Evolutionary conservation across 2,797 vertebrate genomes (phyloP).

Genomic region (Valencia hispanica): DNA sequence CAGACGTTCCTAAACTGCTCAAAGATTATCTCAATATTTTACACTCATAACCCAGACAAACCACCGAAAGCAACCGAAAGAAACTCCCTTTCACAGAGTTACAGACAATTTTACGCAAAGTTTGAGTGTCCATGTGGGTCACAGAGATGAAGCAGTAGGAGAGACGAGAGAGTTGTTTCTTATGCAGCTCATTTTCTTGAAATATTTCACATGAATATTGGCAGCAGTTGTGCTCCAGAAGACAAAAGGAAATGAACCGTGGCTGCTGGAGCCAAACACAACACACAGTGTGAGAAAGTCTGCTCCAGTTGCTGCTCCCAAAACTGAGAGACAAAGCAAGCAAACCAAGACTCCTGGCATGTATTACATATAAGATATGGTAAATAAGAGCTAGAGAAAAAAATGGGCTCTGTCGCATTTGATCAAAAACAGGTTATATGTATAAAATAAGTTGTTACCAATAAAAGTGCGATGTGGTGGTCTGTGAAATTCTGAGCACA

Average conservation of each 20-base stretch:
- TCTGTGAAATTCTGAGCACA: constrained; percentile 15
- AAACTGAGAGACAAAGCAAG: constrained; percentile 58
- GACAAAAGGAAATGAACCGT: constrained; percentile 84
- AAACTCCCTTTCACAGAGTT: constrained; percentile 22
- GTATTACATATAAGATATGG: constrained; percentile 23
- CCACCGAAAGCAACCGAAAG: neutral
- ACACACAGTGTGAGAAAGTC: constrained; percentile 86
- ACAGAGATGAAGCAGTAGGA: constrained; percentile 1
- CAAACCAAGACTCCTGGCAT: constrained; percentile 18
- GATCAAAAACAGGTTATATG: constrained; percentile 3
- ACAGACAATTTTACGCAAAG: neutral
- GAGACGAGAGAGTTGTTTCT: constrained; percentile 52
- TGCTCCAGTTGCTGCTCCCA: constrained; percentile 72
- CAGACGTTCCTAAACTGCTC: constrained; percentile 30
- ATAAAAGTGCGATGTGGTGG: constrained; percentile 3
- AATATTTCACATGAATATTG: constrained; percentile 82
- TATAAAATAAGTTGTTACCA: constrained; percentile 2
- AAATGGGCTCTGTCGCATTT: neutral
- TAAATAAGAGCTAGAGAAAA: constrained; percentile 17
- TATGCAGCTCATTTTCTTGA: constrained; percentile 72
- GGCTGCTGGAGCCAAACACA: constrained; percentile 80
- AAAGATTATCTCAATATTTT: constrained; percentile 44
- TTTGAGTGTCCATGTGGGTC: neutral
- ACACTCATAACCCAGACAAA: constrained; percentile 25
- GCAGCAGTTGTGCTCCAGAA: constrained; percentile 78